Percentiles rank a stretch among this genome's conserved stretches.
Conservation (phyloP, 2,113 vertebrate genomes). For the Petaurus breviceps region DNA sequence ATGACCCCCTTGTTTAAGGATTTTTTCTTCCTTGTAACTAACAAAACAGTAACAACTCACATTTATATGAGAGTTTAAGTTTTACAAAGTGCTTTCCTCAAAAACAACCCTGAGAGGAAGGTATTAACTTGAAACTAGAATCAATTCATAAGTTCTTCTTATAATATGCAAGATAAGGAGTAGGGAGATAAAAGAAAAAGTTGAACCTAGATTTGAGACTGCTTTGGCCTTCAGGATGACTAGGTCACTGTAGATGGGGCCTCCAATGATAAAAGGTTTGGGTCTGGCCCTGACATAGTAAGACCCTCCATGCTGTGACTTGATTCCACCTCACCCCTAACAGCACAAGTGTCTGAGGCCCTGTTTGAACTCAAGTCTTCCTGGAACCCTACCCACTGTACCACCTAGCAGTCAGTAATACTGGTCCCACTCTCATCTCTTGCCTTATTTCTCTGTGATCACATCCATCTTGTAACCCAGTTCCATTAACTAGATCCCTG, state of each 20-base stretch:
- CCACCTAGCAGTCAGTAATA: not conserved
- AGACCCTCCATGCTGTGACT: not conserved
- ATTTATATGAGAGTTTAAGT: not conserved
- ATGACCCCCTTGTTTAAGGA: not conserved
- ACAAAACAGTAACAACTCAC: not conserved
- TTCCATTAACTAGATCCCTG: not conserved
- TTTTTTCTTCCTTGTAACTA: not conserved
- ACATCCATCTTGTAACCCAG: not conserved
- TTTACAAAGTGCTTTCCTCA: not conserved
- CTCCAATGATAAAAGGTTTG: not conserved
- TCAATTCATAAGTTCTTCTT: not conserved
- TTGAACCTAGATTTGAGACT: not conserved
- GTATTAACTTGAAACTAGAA: not conserved
- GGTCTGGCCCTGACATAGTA: not conserved
- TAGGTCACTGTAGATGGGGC: not conserved
- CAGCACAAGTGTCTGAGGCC: not conserved
- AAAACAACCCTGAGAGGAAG: not conserved
- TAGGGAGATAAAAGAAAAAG: not conserved
- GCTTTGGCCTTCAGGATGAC: not conserved
- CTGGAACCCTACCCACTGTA: not conserved
- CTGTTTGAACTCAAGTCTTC: not conserved
- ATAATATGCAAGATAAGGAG: not conserved
- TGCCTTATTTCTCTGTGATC: not conserved
- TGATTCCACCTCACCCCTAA: no score
- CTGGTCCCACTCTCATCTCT: not conserved